Base-by-base conservation (phyloP, 53 echinoderm and acorn worm species). In the Echinarachnius parma region DNA sequence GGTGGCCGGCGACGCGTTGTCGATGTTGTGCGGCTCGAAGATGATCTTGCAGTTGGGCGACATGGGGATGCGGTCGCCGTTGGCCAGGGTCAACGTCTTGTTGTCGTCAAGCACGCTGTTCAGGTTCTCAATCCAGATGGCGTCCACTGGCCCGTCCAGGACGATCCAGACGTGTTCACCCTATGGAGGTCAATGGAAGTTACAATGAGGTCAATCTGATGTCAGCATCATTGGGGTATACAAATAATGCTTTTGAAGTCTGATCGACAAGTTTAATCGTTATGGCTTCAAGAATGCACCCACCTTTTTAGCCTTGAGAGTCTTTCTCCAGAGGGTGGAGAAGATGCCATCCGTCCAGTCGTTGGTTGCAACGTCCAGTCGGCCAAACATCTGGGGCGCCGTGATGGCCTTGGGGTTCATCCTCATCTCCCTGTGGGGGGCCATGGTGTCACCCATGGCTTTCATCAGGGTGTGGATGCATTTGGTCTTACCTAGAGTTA, bases 401-500 rank as follows among this genome's bases (percentile, higher is more conserved):
- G 98, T 96, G 44, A 96, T 96, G 59, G 98, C 98, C 48, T 96
- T 96, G 18, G 98, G 98, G 78, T 96, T 96, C 98, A 96, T 96
- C 25, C 98, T 79, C 80, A 96, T 82, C 84, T 96, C 98, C 34
- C 90, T 80, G 61, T 96, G 98, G 9, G 98, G 87, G 5, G 91
- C 84, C 0, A 80, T 83, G 56, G 85, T 85, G 49, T 96, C 98
- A 5, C 82, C 82, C 91, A 96, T 96, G 14, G 98, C 85, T 35
- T 88, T 96, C 98, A 96, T 96, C 47, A 91, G 66, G 32, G 70
- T 78, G 74, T 82, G 66, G 72, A 96, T 96, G 33, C 91, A 96
- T 48, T 84, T 91, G 21, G 98, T 96, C 67, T 96, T 94, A 33
- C 83, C 93, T 92, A 65, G 25, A 24, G 14, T n/a, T n/a, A n/a